These are phyloP conservation scores for Thermophis baileyi DNA, from an alignment of 2,113 vertebrate genomes.

Conservation along the genomic window DNA sequence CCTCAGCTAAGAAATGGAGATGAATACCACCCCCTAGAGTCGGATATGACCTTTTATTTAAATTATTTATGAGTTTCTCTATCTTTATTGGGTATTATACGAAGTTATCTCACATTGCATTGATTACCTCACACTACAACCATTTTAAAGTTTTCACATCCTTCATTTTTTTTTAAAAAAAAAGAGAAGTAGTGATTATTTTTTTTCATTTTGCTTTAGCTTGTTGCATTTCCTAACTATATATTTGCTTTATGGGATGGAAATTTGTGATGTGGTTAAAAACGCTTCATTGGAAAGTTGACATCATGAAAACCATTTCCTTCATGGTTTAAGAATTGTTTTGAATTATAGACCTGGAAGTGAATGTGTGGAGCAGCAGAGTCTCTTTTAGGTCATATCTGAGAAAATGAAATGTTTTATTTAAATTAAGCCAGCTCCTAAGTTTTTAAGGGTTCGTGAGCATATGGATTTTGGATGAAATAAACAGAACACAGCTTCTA, in stretches of 20 bases:
- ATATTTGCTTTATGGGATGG: slow-evolving; percentile 50
- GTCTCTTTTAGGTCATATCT: slow-evolving; percentile 16
- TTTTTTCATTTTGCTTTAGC: slow-evolving; percentile 34
- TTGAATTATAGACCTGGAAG: slow-evolving; percentile 47
- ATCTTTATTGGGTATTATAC: neutral
- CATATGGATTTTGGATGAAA: neutral
- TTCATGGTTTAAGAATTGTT: slow-evolving; percentile 55
- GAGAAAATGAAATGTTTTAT: slow-evolving; percentile 3
- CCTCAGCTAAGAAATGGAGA: neutral
- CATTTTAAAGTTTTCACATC: neutral
- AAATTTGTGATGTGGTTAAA: slow-evolving; percentile 65
- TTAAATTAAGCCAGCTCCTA: neutral
- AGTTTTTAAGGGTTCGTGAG: neutral
- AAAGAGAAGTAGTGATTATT: slow-evolving; percentile 48
- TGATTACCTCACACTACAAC: neutral
- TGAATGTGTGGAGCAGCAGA: slow-evolving; percentile 33
- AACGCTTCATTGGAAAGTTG: slow-evolving; percentile 60
- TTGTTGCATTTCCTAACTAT: slow-evolving; percentile 52
- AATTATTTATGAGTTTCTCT: neutral
- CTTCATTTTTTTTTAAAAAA: slow-evolving; percentile 39
- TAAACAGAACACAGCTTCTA: neutral
- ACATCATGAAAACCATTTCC: slow-evolving; percentile 63
- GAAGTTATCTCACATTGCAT: neutral
- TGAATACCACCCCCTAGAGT: neutral
- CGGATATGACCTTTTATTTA: neutral